Base-by-base conservation (phyloP, 2,888 invertebrate species). In the Synergus laeviventris region DNA sequence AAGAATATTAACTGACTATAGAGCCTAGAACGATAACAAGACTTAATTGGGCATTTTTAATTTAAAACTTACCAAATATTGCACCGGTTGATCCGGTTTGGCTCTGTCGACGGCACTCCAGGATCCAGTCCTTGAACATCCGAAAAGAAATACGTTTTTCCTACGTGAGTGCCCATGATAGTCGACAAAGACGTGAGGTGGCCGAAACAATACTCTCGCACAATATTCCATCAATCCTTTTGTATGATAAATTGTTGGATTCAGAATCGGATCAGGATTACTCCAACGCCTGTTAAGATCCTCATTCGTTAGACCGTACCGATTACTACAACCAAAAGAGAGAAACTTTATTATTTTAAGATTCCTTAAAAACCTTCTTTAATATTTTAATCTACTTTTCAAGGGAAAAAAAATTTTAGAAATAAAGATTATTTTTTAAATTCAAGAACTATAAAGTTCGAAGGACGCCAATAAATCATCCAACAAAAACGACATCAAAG, bases 271-370 rank as follows among this genome's bases (percentile, higher is more conserved):
- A 91, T 94, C 94, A 59, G 97, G 97, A 87, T 94, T 93, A 88
- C 94, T 94, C 97, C 97, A 97, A 77, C 95, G 94, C 84, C 97
- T 93, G 92, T 97, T 97, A 90, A 97, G 92, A 92, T 97, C 97
- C 91, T 96, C 95, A 89, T 95, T 96, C 87, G 95, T 95, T 89
- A 97, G 91, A 74, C 96, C 96, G 92, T 96, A 96, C 83, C 97
- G 94, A 91, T 96, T 95, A 91, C 96, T 96, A 93, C 89, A 91
- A 91, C 9, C 9, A 61, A 64, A 39, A 49, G 0, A n/a, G 7
- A 39, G 11, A 64, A 76, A 77, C 4, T 24, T 11, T 0, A 60
- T 60, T 24, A 60, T 24, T 21, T 74, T 74, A 73, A 74, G 73
- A 56, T 70, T 76, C 59, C 49, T 59, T 36, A 70, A 18, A 78